phyloP scores from a whole-genome alignment of 2,797 vertebrate species.

The Sphenodon punctatus region DNA sequence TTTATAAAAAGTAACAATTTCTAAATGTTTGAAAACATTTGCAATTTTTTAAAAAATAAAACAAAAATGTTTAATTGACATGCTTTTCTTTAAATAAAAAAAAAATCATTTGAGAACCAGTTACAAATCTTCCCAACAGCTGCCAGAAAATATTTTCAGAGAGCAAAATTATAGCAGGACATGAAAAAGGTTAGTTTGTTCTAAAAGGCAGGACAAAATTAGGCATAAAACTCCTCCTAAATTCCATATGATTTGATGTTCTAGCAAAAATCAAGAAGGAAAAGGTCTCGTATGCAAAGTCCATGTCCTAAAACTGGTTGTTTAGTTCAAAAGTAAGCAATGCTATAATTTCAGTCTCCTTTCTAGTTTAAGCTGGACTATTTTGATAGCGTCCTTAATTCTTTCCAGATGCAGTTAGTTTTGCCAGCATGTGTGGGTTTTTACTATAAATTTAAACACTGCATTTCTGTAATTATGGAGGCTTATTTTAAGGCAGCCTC shows the following conservation, averaged over 20 bases:
- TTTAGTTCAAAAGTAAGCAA: constrained; percentile 36
- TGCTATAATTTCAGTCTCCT: constrained; percentile 63
- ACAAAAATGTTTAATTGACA: constrained; percentile 38
- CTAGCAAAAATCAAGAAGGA: neutral
- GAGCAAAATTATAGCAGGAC: neutral
- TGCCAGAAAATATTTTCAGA: constrained; percentile 18
- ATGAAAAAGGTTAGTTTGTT: neutral
- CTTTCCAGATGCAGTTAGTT: constrained; percentile 85
- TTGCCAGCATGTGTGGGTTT: constrained; percentile 89
- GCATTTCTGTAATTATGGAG: constrained; percentile 89
- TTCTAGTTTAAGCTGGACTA: constrained; percentile 65
- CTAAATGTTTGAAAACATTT: constrained; percentile 58
- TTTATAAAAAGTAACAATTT: constrained; percentile 55
- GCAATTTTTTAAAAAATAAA: constrained; percentile 73
- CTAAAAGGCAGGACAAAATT: neutral
- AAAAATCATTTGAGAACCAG: neutral
- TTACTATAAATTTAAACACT: constrained; percentile 95
- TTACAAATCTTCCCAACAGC: neutral
- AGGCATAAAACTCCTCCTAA: neutral
- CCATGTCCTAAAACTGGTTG: constrained; percentile 51
- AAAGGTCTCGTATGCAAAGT: constrained; percentile 24
- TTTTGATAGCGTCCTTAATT: constrained; percentile 85
- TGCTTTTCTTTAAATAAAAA: constrained; percentile 34
- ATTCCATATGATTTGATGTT: neutral
- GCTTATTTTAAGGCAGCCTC: constrained; percentile 83